Base-by-base conservation (phyloP, 2,797 vertebrate species). In the Dicrostonyx torquatus region DNA sequence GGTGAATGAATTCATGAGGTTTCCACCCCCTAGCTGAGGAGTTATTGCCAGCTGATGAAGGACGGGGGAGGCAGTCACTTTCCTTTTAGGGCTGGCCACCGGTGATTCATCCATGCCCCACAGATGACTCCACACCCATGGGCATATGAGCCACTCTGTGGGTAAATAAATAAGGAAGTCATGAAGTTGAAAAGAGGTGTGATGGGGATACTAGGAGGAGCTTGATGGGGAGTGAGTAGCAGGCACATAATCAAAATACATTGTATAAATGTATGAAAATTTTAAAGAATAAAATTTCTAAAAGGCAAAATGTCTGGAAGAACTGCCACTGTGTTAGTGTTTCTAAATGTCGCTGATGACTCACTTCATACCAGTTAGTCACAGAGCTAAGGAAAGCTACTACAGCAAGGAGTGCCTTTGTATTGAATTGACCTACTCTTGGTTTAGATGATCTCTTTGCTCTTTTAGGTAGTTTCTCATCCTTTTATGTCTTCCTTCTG, bases 291-390 rank as follows among this genome's bases (percentile, higher is more conserved):
- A 48, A 85, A 50, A n/a, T 45, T 45, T 84, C 14, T 48, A 84
- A 85, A 95, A 87, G 18, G 29, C 43, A 75, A 95, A 80, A 34
- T 64, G 2, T 87, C 37, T 87, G n/a, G 91, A 93, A 78, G 53
- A 94, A 45, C 7, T 83, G 31, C 84, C 70, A 82, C n/a, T 58
- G 45, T 40, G 29, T 20, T 72, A 79, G 77, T 82, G 87, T 92
- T 95, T 94, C 17, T 73, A 76, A 62, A 17, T 93, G 55, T 58
- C 43, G 15, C 37, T 66, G 31, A 75, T 55, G 53, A 40, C 26
- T 96, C 34, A 43, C 76, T 80, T 77, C 87, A 80, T 64, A 87
- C 85, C n/a, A 77, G 40, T 77, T 60, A 89, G 66, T 13, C 20
- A n/a, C 22, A 55, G 55, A 92, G 58, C n/a, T 91, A 40, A 26